A percentile compares a stretch with the other conserved stretches of the same genome.
Evolutionary conservation across 2,797 vertebrate genomes (phyloP).

Genomic region (Lagorchestes hirsutus): DNA sequence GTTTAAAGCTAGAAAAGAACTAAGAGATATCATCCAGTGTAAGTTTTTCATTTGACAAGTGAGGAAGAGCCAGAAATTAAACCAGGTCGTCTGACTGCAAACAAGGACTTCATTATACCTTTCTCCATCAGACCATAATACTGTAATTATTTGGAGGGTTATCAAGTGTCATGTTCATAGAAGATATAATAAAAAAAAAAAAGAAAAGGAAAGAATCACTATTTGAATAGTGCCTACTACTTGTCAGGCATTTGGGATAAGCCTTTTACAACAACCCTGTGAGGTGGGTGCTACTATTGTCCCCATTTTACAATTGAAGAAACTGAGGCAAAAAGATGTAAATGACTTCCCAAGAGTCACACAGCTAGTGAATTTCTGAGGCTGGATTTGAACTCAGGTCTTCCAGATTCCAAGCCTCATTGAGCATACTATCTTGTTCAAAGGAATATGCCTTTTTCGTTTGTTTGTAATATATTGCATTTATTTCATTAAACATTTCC

Average conservation of each 20-base stretch:
- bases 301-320: background rate
- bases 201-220: background rate
- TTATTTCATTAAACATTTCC: background rate
- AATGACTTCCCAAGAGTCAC: background rate
- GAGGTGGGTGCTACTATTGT: background rate
- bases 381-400: background rate
- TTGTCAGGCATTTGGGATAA: background rate
- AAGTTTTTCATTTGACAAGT: background rate
- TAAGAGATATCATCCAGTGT: background rate
- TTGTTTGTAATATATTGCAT: background rate
- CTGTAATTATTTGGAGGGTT: background rate
- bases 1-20: background rate
- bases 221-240: background rate
- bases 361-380: background rate
- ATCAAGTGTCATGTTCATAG: background rate
- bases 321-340: background rate
- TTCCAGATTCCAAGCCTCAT: background rate
- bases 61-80: background rate
- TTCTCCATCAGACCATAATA: background rate
- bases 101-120: background rate
- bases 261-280: background rate
- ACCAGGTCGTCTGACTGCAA: background rate
- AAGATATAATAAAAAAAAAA: background rate
- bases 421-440: background rate
- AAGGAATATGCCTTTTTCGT: background rate